Percentiles rank a stretch among this genome's conserved stretches.
phyloP scores from a whole-genome alignment of 2,888 invertebrate genomes.

The Pimpla rufipes region DNA sequence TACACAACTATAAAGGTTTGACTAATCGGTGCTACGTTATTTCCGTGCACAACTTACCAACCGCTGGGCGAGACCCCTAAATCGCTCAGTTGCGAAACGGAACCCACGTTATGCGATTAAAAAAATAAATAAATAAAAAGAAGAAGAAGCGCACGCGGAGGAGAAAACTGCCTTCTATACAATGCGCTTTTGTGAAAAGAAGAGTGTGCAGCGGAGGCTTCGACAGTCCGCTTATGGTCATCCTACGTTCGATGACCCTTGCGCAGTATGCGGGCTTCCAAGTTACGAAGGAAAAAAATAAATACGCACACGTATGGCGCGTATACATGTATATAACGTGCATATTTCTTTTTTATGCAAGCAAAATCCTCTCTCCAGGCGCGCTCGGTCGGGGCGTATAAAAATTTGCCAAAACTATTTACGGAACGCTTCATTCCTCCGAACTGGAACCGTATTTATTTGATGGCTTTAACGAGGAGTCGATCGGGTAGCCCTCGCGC shows the following conservation, averaged over 20 bases:
- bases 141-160: slow-evolving; percentile 29
- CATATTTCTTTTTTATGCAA: slow-evolving; percentile 2
- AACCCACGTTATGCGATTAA: slow-evolving; percentile 45
- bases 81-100: slow-evolving; percentile 71
- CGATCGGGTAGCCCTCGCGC: slow-evolving; percentile 52
- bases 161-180: slow-evolving; percentile 31
- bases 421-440: slow-evolving; percentile 62
- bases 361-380: slow-evolving; percentile 10
- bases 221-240: slow-evolving; percentile 42
- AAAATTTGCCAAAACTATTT: slow-evolving; percentile 70
- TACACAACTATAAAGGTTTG: slow-evolving; percentile 72
- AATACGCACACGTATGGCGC: not conserved
- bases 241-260: slow-evolving; percentile 60
- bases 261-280: slow-evolving; percentile 67
- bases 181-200: slow-evolving; percentile 68
- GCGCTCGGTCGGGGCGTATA: slow-evolving; percentile 9
- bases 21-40: slow-evolving; percentile 76
- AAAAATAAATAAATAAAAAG: slow-evolving; percentile 48
- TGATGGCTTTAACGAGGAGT: slow-evolving; percentile 67
- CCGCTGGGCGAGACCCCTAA: slow-evolving; percentile 75
- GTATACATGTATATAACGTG: not conserved
- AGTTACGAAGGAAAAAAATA: slow-evolving; percentile 58
- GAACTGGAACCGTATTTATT: slow-evolving; percentile 61
- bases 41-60: slow-evolving; percentile 69
- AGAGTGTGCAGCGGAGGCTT: slow-evolving; percentile 47